phyloP scores from a whole-genome alignment of 2,113 vertebrate genomes.

The Eulemur macaco region DNA sequence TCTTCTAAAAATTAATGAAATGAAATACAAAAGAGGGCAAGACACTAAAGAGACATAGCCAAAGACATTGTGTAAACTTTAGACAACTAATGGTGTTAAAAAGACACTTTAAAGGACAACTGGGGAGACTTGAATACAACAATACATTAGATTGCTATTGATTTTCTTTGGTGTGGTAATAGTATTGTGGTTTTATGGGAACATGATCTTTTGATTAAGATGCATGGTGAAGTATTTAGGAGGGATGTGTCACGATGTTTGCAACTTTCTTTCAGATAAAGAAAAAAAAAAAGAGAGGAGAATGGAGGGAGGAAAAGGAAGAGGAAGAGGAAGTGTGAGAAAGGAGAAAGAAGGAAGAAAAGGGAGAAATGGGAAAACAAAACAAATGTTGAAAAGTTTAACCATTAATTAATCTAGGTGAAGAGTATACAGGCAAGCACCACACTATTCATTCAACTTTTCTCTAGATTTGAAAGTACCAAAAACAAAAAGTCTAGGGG shows the following conservation, averaged over 20 bases:
- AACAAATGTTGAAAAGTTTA: not conserved
- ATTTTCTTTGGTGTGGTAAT: not conserved
- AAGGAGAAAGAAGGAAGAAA: not conserved
- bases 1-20: not conserved
- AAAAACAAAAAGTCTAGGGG: not conserved
- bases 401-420: not conserved
- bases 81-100: not conserved
- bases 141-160: not conserved
- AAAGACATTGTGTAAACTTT: not conserved
- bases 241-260: not conserved
- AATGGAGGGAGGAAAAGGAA: not conserved
- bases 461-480: not conserved
- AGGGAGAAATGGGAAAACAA: not conserved
- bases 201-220: not conserved
- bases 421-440: not conserved
- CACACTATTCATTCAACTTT: not conserved
- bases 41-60: not conserved
- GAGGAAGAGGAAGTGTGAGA: not conserved
- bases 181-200: not conserved
- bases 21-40: not conserved
- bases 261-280: not conserved
- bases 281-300: not conserved
- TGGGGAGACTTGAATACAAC: not conserved
- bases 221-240: not conserved
- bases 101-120: not conserved